phyloP scores from a whole-genome alignment of 2,113 vertebrate genomes.

The Petrocephalus zakoni region DNA sequence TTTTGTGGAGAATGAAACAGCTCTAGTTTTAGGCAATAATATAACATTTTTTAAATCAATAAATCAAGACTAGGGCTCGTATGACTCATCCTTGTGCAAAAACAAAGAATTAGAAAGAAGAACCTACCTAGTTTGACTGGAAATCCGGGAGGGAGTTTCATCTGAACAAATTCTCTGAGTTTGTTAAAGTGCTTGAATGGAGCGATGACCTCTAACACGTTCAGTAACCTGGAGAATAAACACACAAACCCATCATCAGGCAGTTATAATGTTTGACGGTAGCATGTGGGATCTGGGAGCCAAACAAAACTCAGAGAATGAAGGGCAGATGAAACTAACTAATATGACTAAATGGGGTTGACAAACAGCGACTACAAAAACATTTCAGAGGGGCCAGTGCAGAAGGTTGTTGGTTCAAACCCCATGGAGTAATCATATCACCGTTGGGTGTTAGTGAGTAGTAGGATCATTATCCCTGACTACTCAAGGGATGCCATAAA shows the following conservation, averaged over 20 bases:
- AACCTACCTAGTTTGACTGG: slow-evolving; percentile 92
- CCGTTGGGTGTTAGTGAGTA: background rate
- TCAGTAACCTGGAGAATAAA: slow-evolving; percentile 76
- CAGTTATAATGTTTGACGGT: background rate
- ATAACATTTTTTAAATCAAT: background rate
- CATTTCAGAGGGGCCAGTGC: background rate
- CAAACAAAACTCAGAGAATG: background rate
- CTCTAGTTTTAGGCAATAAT: background rate
- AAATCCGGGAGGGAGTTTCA: slow-evolving; percentile 98
- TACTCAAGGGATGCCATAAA: background rate
- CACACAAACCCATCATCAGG: background rate
- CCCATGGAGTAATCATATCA: background rate
- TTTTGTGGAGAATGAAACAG: background rate
- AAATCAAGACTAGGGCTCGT: background rate
- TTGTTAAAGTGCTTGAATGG: slow-evolving; percentile 99
- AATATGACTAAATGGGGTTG: background rate
- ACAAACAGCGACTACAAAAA: background rate
- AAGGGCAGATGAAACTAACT: background rate
- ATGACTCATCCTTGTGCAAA: background rate
- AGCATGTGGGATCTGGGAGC: background rate
- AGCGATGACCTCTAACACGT: slow-evolving; percentile 96
- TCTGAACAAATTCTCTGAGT: slow-evolving; percentile 99
- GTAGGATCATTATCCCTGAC: background rate
- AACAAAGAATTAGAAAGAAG: background rate
- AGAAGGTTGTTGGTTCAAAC: background rate